Base-by-base conservation (phyloP, 2,113 vertebrate species). In the Austrofundulus limnaeus region DNA sequence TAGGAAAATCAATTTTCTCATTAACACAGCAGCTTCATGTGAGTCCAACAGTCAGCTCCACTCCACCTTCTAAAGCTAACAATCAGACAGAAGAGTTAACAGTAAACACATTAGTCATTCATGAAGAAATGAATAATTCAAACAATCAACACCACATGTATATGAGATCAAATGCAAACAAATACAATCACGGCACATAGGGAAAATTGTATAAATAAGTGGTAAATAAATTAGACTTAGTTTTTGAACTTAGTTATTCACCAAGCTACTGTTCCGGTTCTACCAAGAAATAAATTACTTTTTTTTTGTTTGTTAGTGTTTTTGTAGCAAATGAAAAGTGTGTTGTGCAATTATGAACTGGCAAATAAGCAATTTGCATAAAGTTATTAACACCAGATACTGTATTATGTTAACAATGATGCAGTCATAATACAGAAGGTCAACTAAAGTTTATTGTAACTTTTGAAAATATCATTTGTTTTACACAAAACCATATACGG, bases 91-190 rank as follows among this genome's bases (percentile, higher is more conserved):
- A 70, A 57, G 43, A 72, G 39, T 60, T 49, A 16, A 21, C 41
- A 70, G 60, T 61, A 60, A 77, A 50, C 56, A 61, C 51, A 72
- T 70, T 66, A 67, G 57, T 70, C 54, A 85, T 73, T 77, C 67
- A 80, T 75, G n/a, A 59, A 75, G 45, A 77, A 78, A 81, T 85
- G 23, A 81, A 85, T 73, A 60, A 80, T 83, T 85, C 61, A 81
- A 55, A 55, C 62, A 83, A 85, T 85, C 82, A 81, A 25, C 39
- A 17, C 20, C 16, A 39, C 67, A 66, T 61, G 50, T n/a, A 52
- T 63, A 60, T 17, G 34, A 53, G 25, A 20, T 28, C 19, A 51
- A 57, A 51, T 21, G 28, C 41, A 66, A 31, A 60, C 41, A 63
- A 51, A 50, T 53, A 58, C 31, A 42, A 50, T 1, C 2, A 43